Evolutionary conservation across 2,797 vertebrate genomes (phyloP).

Genomic region (Sarcophilus harrisii): DNA sequence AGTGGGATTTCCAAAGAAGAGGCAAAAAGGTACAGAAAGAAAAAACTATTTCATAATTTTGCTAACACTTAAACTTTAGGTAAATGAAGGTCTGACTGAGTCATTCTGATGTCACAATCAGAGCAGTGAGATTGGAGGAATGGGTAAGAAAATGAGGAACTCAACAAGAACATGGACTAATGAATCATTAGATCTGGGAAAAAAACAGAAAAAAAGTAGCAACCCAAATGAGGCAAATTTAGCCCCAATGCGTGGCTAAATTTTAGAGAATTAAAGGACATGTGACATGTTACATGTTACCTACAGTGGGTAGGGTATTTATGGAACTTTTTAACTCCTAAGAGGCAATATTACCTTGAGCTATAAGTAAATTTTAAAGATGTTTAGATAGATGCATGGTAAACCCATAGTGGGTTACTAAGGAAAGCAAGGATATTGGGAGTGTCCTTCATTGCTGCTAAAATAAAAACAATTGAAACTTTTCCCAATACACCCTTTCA

Average conservation of each 20-base stretch:
- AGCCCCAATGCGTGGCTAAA: no score
- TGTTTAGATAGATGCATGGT: not conserved
- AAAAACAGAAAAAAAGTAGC: not conserved
- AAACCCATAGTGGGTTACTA: not conserved
- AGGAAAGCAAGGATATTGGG: not conserved
- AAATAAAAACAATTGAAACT: not conserved
- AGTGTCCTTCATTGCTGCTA: not conserved
- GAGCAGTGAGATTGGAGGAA: not conserved
- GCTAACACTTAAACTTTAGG: not conserved
- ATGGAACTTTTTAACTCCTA: not conserved
- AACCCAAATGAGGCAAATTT: no score
- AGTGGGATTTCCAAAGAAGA: not conserved
- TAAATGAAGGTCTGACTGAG: not conserved
- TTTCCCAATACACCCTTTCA: not conserved
- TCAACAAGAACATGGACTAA: not conserved
- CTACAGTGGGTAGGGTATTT: not conserved
- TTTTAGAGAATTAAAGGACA: conserved; percentile 8
- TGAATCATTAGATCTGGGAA: not conserved
- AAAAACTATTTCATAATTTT: not conserved
- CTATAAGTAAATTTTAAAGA: not conserved
- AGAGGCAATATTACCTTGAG: not conserved
- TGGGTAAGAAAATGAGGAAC: not conserved
- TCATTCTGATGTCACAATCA: not conserved
- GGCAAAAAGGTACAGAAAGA: not conserved
- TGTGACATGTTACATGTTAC: not conserved